Percentiles rank a stretch among this genome's conserved stretches.
Conservation (phyloP, 2,113 vertebrate genomes). For the Macrotus californicus region DNA sequence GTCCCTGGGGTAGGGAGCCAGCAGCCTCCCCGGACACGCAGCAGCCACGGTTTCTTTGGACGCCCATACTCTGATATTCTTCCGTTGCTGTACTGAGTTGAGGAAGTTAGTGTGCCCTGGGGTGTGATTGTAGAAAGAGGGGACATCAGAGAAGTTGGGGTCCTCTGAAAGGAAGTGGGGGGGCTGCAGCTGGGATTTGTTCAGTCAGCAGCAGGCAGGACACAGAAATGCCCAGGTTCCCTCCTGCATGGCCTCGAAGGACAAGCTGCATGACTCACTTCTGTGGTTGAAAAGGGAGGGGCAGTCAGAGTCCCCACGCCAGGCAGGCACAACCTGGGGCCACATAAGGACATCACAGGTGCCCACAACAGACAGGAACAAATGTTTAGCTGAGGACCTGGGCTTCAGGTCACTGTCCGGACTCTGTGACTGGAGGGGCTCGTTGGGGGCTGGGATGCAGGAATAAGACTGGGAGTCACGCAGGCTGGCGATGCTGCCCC, state of each 20-base stretch:
- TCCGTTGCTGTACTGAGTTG: too few relatives aligned
- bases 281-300: neutral
- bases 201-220: neutral
- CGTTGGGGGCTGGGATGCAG: neutral
- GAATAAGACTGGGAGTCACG: neutral
- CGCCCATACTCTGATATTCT: neutral
- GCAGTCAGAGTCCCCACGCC: neutral
- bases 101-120: neutral
- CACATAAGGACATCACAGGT: neutral
- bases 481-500: neutral
- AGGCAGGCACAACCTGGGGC: neutral
- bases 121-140: neutral
- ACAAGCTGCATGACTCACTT: neutral
- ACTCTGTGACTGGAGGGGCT: neutral
- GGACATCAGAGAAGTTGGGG: neutral
- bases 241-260: neutral
- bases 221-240: neutral
- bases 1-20: too few relatives aligned
- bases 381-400: neutral
- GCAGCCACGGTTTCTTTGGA: neutral
- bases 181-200: neutral
- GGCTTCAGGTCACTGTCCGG: neutral
- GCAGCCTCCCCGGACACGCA: fast-evolving
- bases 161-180: neutral
- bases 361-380: neutral